A percentile compares a stretch with the other conserved stretches of the same genome.
Conservation (phyloP, 1,140 invertebrate species). For the Drosophila sproati region DNA sequence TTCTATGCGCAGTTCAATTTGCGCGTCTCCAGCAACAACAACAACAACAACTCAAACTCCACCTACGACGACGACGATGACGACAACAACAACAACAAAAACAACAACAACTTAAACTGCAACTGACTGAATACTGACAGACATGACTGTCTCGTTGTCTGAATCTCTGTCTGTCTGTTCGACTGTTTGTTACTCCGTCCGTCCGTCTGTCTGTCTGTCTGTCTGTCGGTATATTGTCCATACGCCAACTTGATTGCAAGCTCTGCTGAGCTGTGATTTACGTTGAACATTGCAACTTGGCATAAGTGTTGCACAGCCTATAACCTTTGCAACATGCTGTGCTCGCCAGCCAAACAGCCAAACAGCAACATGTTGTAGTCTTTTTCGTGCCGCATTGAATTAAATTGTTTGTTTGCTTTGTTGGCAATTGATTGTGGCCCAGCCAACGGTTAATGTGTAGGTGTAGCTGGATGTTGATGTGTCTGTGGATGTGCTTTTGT, state of each 20-base stretch:
- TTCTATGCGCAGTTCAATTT: conserved; percentile 33
- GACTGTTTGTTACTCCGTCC: neutral
- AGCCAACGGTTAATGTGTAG: conserved; percentile 77
- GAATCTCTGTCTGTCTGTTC: neutral
- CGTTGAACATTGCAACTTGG: conserved; percentile 80
- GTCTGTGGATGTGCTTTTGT: conserved; percentile 59
- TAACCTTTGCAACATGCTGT: conserved; percentile 80
- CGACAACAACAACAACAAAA: conserved; percentile 13
- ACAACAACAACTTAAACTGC: conserved; percentile 7
- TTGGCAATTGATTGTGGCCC: conserved; percentile 80
- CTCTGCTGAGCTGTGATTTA: conserved; percentile 68
- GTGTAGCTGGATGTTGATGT: conserved; percentile 59
- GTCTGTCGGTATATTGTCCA: conserved; percentile 32
- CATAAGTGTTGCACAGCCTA: conserved; percentile 83
- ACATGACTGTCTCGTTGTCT: conserved; percentile 35
- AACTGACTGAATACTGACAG: conserved; percentile 48
- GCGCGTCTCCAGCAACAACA: conserved; percentile 5
- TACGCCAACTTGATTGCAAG: conserved; percentile 68
- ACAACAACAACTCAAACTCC: conserved; percentile 31
- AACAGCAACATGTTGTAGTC: conserved; percentile 69
- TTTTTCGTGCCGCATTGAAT: conserved; percentile 76
- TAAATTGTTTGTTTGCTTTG: conserved; percentile 84
- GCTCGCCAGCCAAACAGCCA: conserved; percentile 29
- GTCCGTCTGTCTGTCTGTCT: conserved; percentile 52
- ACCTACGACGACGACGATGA: conserved; percentile 41